Base-by-base conservation (phyloP, 2,888 invertebrate species). In the Temnothorax unifasciatus region DNA sequence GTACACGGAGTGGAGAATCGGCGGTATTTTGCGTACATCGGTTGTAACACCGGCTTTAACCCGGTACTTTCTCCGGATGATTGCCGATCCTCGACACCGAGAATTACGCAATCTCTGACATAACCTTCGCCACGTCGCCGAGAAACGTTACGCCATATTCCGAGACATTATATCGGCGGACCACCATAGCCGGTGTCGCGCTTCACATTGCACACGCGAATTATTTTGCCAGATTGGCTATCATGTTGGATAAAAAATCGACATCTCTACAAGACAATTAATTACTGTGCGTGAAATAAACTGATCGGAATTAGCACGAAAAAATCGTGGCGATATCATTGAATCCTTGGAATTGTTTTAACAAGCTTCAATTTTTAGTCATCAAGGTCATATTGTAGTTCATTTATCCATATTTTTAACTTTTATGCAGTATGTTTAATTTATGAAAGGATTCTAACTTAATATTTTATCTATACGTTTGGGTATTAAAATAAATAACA, bases 61-160 rank as follows among this genome's bases (percentile, higher is more conserved):
- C 66, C 66, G 64, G 79, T 81, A 91, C 90, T 90, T 90, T 90
- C 90, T 90, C 90, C 90, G 76, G n/a, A 76, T 87, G 87, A 88
- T 90, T 86, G 81, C 86, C 88, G 88, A 89, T 90, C 82, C 90
- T 83, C 84, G 66, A 76, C 77, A 73, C 25, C 66, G 64, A 9
- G 77, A 74, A 90, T 94, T 94, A 93, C 90, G 94, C 93, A 94
- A 94, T 92, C 92, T 94, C 94, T 95, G 95, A 94, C 94, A 94
- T 94, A 95, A 95, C 94, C 95, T 94, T 94, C 94, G 94, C 93
- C 94, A 93, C 91, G 92, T 91, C 92, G 90, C 88, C 86, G 87
- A 87, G 89, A 86, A 82, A 83, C 47, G 86, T 90, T 90, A 90
- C 90, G 90, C 89, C 90, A 90, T 88, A 74, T 64, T 25, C 38